phyloP scores from a whole-genome alignment of 1,140 invertebrate species.

The Chlorops oryzae region DNA sequence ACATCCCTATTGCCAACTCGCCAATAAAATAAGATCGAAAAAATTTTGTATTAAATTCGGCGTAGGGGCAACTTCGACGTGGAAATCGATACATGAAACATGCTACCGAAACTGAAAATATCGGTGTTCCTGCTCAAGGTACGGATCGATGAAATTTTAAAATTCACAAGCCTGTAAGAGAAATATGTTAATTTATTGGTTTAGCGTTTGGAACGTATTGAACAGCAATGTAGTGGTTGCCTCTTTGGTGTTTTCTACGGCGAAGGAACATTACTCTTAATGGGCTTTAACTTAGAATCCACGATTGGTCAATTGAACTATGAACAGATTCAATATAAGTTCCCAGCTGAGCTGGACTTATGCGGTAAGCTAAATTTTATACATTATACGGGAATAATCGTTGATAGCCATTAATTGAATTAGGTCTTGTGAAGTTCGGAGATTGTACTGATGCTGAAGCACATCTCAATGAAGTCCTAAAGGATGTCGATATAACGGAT shows the following conservation, averaged over 20 bases:
- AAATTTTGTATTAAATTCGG: too few relatives aligned
- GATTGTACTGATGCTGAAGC: conserved; percentile 51
- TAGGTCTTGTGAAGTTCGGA: conserved; percentile 60
- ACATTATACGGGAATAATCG: too few relatives aligned
- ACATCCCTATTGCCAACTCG: too few relatives aligned
- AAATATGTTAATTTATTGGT: conserved; percentile 15
- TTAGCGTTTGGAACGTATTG: conserved; percentile 56
- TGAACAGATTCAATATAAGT: conserved; percentile 56
- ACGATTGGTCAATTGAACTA: conserved; percentile 52
- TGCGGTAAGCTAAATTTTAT: too few relatives aligned
- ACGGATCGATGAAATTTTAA: conserved; percentile 14
- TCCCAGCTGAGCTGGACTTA: conserved; percentile 68
- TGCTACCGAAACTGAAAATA: conserved; percentile 50
- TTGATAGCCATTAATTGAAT: too few relatives aligned
- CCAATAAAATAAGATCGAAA: too few relatives aligned
- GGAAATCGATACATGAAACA: too few relatives aligned
- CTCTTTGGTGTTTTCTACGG: conserved; percentile 65
- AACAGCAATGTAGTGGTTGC: conserved; percentile 58
- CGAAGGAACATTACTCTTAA: conserved; percentile 60
- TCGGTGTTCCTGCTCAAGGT: conserved; percentile 49
- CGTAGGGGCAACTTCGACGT: too few relatives aligned
- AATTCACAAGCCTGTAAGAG: background rate
- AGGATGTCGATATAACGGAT: conserved; percentile 69
- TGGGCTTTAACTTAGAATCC: conserved; percentile 59
- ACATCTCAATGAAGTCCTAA: conserved; percentile 57